These are phyloP conservation scores for Anorthoa munda DNA, from an alignment of 2,888 invertebrate genomes.

Conservation along the genomic window DNA sequence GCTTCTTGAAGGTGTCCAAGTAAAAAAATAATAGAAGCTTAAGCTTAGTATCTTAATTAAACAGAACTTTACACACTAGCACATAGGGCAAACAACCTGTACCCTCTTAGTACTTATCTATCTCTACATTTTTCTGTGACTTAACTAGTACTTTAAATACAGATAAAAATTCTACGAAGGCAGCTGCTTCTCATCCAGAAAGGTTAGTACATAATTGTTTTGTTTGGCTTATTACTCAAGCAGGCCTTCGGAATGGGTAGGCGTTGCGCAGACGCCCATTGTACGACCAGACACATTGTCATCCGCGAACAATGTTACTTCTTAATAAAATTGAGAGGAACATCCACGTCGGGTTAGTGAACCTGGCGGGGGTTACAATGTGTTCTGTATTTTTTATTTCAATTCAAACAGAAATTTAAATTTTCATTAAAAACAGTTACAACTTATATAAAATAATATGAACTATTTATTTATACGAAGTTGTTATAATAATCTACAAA, in stretches of 20 bases:
- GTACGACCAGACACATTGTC: slow-evolving; percentile 63
- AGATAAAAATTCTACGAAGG: slow-evolving; percentile 9
- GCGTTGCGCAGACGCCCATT: slow-evolving; percentile 65
- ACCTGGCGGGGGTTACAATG: slow-evolving; percentile 28
- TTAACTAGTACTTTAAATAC: background rate
- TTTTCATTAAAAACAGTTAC: no score
- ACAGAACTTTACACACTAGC: background rate
- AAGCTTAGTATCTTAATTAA: no score
- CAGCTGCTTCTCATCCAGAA: slow-evolving; percentile 41
- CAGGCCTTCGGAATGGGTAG: slow-evolving; percentile 62
- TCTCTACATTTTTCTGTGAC: background rate
- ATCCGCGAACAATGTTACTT: slow-evolving; percentile 66
- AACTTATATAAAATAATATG: no score
- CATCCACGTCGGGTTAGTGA: slow-evolving; percentile 57
- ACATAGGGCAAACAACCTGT: background rate
- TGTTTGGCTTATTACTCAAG: slow-evolving; percentile 59
- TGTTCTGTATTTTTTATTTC: background rate
- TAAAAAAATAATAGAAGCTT: no score
- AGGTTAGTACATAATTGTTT: slow-evolving; percentile 35
- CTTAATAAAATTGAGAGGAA: slow-evolving; percentile 67
- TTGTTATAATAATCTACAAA: no score
- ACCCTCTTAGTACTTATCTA: background rate
- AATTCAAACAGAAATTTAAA: no score
- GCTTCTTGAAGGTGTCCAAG: no score
- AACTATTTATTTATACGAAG: no score